Base-by-base conservation (phyloP, 2,113 vertebrate genomes). In the Struthidea cinerea region DNA sequence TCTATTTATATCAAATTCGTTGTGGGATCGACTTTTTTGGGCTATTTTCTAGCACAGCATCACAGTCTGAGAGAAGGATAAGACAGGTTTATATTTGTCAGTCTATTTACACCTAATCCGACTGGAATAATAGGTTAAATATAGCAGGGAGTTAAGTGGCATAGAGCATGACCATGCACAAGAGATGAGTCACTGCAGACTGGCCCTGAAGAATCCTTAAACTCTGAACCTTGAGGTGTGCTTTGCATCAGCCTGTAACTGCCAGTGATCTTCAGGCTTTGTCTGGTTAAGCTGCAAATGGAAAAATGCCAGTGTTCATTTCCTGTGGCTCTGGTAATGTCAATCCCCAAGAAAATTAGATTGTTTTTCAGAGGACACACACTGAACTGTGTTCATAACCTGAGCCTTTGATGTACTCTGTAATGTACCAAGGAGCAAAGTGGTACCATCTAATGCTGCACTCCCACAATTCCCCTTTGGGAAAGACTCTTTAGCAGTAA, bases 91-190 rank as follows among this genome's bases (percentile, higher is more conserved):
- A 68, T 96, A 95, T 93, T 47, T 90, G 69, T 93, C 93, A 84
- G 61, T 96, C 90, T 90, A 89, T 92, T 96, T 92, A 92, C 86
- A 89, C 73, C 76, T 97, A 97, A 97, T 94, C 94, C n/a, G 4
- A 86, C 75, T 78, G 90, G 91, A 90, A 95, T 93, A 96, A 96
- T 90, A 67, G 49, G 76, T 82, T 96, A 97, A 93, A 92, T 90
- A 93, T 95, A 96, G 94, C 8, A 84, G 50, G 90, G 92, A 65
- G 76, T 93, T 94, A 96, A 70, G 67, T 68, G 81, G 92, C 64
- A 63, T 75, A 56, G 55, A 95, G 79, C 90, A 96, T 84, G 94
- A 92, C 80, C 83, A 35, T 60, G 88, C 90, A 96, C 57, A 81
- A 84, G 88, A 93, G 94, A 64, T 78, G 83, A 80, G 74, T 78